phyloP scores from a whole-genome alignment of 2,113 vertebrate genomes.

The cattle (Bos taurus) region ARS-UCD2.0 NC_037337.1:82085501-82086000 shows the following conservation, averaged over 20 bases:
- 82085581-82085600: neutral
- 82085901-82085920: neutral
- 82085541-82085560: neutral
- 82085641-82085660: neutral
- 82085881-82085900: neutral
- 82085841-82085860: neutral
- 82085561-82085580: neutral
- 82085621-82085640: neutral
- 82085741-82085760: neutral
- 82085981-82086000: neutral
- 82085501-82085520: neutral
- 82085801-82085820: neutral
- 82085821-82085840: neutral
- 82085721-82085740: neutral
- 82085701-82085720: neutral
- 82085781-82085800: neutral
- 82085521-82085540: neutral
- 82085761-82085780: neutral
- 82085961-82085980: neutral
- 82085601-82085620: neutral
- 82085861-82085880: neutral
- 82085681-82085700: neutral
- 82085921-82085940: neutral
- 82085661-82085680: neutral
- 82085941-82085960: neutral